Evolutionary conservation across 2,113 vertebrate species (phyloP).

Genomic region (Clinocottus analis): DNA sequence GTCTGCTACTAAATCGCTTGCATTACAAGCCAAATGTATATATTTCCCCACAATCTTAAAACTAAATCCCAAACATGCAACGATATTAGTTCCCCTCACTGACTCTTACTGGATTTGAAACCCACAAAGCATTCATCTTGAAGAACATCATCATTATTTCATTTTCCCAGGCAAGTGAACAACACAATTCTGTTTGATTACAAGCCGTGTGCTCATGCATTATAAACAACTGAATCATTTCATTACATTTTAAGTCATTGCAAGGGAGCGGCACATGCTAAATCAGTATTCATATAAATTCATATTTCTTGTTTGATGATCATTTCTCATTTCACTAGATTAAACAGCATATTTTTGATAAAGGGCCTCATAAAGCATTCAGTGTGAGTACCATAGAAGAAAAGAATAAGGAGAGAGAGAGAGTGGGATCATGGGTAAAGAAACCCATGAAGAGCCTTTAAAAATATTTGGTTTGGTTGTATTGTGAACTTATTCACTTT

Average conservation of each 20-base stretch:
- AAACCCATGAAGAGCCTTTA: conserved; percentile 36
- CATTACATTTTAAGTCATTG: conserved; percentile 75
- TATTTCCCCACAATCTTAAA: conserved; percentile 14
- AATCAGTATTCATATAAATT: conserved; percentile 73
- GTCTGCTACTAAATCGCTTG: neutral
- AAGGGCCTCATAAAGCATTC: conserved; percentile 50
- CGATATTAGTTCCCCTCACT: conserved; percentile 65
- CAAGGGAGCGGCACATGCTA: conserved; percentile 62
- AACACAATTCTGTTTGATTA: conserved; percentile 81
- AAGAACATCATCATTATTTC: conserved; percentile 79
- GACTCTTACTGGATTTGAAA: conserved; percentile 60
- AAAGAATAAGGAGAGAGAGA: conserved; percentile 12
- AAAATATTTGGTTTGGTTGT: conserved; percentile 47
- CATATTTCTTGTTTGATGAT: conserved; percentile 77
- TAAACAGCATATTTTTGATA: conserved; percentile 76
- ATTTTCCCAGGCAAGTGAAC: conserved; percentile 74
- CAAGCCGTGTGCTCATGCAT: conserved; percentile 77
- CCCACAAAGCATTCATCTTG: conserved; percentile 75
- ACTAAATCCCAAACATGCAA: conserved; percentile 54
- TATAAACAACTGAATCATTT: conserved; percentile 76
- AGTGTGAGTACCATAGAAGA: conserved; percentile 38
- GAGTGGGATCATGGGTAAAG: neutral
- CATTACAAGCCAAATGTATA: conserved; percentile 8
- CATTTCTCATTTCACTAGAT: conserved; percentile 76
- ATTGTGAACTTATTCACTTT: conserved; percentile 32